A percentile compares a stretch with the other conserved stretches of the same genome.
These are phyloP conservation scores for Oncorhynchus masou DNA, from an alignment of 2,113 vertebrate species.

Conservation along the genomic window DNA sequence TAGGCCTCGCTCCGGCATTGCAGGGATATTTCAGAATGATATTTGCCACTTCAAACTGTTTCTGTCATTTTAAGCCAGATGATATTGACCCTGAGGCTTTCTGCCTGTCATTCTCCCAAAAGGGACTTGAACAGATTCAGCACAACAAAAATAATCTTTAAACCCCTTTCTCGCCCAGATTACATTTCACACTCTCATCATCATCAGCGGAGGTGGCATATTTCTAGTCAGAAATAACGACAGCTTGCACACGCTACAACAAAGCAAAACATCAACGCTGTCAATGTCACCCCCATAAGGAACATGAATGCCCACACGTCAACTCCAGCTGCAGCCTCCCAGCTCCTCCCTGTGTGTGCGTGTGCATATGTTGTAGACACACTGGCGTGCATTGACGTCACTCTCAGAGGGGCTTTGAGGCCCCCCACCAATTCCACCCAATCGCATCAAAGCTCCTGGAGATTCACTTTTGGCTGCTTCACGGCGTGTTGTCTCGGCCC, in stretches of 20 bases:
- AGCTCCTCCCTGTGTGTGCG: not conserved
- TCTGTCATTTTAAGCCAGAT: not conserved
- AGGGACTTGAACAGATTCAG: not conserved
- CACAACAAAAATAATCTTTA: not conserved
- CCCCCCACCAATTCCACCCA: not conserved
- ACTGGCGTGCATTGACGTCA: not conserved
- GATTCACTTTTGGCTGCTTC: not conserved
- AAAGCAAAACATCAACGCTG: conserved; percentile 5
- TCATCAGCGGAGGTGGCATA: not conserved
- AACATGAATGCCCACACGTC: not conserved
- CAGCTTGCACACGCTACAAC: not conserved
- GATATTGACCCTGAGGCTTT: not conserved
- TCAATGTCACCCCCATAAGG: not conserved
- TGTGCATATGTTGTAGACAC: not conserved
- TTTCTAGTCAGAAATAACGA: not conserved
- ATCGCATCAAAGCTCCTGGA: not conserved
- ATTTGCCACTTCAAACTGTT: too few species aligned
- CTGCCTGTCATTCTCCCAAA: not conserved
- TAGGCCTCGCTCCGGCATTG: not conserved
- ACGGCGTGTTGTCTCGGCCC: not conserved
- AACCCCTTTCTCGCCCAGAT: not conserved
- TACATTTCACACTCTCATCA: not conserved
- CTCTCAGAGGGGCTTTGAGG: not conserved
- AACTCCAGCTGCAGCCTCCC: not conserved
- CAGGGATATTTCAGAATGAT: not conserved